A percentile compares a stretch with the other conserved stretches of the same genome.
phyloP scores from a whole-genome alignment of 2,888 invertebrate genomes.

The Papilio elwesi region DNA sequence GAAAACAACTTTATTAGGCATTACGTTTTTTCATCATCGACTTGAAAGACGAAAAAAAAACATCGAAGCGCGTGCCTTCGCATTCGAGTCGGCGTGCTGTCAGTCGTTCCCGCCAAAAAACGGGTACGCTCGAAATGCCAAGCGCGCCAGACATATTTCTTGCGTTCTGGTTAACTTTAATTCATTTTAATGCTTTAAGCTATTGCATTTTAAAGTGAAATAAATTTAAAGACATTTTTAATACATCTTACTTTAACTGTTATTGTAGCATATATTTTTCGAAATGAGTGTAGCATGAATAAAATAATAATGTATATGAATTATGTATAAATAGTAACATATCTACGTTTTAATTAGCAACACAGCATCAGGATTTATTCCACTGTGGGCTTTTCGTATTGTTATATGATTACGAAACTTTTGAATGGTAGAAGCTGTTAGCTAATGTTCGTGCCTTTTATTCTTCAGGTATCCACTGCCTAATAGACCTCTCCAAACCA shows the following conservation, averaged over 20 bases:
- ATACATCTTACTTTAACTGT: not conserved
- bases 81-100: slow-evolving; percentile 65
- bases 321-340: no score
- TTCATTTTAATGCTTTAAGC: not conserved
- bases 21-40: slow-evolving; percentile 32
- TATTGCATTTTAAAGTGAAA: slow-evolving; percentile 36
- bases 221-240: not conserved
- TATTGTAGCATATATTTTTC: no score
- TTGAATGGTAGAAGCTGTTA: no score
- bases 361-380: no score
- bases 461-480: no score
- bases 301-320: no score
- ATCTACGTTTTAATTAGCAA: no score
- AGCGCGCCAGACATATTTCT: slow-evolving; percentile 69
- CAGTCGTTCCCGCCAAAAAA: slow-evolving; percentile 72
- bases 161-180: slow-evolving; percentile 28
- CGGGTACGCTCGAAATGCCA: slow-evolving; percentile 67
- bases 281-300: no score
- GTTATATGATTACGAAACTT: no score
- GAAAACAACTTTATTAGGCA: slow-evolving; percentile 37
- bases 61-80: slow-evolving; percentile 70
- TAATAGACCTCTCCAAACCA: no score
- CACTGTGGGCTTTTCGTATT: no score
- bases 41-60: slow-evolving; percentile 52
- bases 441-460: no score